phyloP scores from a whole-genome alignment of 2,797 vertebrate species.

The Lepus oiostolus region DNA sequence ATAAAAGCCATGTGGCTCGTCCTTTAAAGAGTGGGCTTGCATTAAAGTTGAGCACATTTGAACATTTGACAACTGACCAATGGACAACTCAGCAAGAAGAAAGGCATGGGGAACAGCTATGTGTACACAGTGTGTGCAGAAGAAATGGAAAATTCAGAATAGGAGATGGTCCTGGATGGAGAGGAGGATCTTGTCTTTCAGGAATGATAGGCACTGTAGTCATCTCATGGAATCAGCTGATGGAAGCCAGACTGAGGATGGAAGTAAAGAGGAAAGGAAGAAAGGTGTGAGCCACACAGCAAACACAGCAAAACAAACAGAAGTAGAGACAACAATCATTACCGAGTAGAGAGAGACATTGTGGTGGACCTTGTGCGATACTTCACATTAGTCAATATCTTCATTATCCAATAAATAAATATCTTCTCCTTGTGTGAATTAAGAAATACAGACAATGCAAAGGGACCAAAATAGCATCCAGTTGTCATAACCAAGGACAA shows the following conservation, averaged over 20 bases:
- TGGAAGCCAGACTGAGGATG: background rate
- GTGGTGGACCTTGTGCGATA: accelerated
- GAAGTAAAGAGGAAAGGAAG: background rate
- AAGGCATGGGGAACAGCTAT: background rate
- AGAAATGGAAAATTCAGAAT: background rate
- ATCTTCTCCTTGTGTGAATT: background rate
- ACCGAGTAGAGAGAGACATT: background rate
- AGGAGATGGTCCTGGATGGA: background rate
- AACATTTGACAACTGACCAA: background rate
- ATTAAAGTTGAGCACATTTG: background rate
- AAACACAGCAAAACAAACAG: background rate
- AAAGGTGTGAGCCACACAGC: background rate
- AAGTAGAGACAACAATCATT: background rate
- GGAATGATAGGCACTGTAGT: background rate
- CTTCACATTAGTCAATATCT: background rate
- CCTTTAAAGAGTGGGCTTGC: background rate
- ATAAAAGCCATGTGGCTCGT: background rate
- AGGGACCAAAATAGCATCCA: background rate
- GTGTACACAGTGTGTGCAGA: background rate
- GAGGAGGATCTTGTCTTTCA: background rate
- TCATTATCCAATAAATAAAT: constrained; percentile 10
- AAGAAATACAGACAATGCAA: background rate
- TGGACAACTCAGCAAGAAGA: background rate
- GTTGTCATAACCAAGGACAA: background rate
- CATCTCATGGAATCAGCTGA: background rate